Base-by-base conservation (phyloP, 2,797 vertebrate species). In the Acipenser transmontanus region DNA sequence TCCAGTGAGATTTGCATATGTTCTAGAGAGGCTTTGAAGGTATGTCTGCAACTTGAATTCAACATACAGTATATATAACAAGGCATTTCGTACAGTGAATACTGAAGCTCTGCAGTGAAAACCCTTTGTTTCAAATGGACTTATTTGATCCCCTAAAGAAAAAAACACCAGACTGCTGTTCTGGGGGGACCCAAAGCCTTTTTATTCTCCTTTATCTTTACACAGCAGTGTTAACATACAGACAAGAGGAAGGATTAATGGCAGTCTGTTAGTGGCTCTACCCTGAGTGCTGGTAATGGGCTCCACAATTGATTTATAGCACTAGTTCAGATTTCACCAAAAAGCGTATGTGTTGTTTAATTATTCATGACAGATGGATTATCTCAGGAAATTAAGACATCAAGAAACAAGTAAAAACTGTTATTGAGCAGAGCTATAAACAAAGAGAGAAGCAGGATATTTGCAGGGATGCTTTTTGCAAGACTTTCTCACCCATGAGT, bases 341-440 rank as follows among this genome's bases (percentile, higher is more conserved):
- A 74, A 79, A 72, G 77, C 76, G 82, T 80, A 81, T 83, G 78
- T 1, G 11, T 82, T 77, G 82, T 73, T 85, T 84, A 87, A 88
- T 86, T 85, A 86, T 87, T 86, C 76, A 86, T 87, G 80, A 76
- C 77, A 85, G 81, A 77, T 85, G 73, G 78, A 86, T 82, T 82
- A 83, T 82, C 81, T 74, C 76, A 79, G 81, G 76, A 85, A 83
- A 83, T 82, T 76, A 84, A 82, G 80, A 82, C 77, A 82, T 83
- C 50, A 75, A 72, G 72, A 70, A 81, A 77, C 76, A 79, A 82
- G 73, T 80, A 80, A 82, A 82, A 80, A 78, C 79, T 78, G 73
- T 78, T 77, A 77, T 70, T 71, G 78, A 74, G 72, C 67, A 69
- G 72, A 73, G 71, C 71, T 74, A 76, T 81, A 81, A 86, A 79